Evolutionary conservation across 1,140 invertebrate species (phyloP).

Genomic region (Lucilia cuprina): DNA sequence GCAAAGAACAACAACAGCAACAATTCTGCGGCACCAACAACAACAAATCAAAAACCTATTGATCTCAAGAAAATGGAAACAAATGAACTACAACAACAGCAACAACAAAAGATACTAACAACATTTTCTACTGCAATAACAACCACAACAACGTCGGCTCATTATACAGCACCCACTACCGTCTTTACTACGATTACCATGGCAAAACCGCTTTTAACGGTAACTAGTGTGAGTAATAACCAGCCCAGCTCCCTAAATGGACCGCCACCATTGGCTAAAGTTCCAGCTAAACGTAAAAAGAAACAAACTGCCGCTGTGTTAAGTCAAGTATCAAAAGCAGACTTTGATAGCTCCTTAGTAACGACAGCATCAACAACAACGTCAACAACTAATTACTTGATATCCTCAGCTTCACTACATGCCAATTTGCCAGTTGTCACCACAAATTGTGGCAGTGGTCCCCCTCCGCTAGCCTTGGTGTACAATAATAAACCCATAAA

Average conservation of each 20-base stretch:
- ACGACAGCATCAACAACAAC: background rate
- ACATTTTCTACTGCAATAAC: background rate
- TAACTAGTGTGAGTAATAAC: slow-evolving; percentile 14
- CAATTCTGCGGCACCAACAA: background rate
- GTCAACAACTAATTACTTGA: background rate
- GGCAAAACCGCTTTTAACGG: background rate
- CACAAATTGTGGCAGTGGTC: background rate
- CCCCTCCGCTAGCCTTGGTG: background rate
- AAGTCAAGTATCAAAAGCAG: background rate
- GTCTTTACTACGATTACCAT: background rate
- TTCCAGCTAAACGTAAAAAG: slow-evolving; percentile 15
- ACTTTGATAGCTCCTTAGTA: background rate
- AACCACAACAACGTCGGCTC: background rate
- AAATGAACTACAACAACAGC: background rate
- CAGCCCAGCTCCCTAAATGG: background rate
- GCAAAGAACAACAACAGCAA: background rate
- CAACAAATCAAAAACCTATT: slow-evolving; percentile 40
- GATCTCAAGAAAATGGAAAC: slow-evolving; percentile 22
- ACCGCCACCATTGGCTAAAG: slow-evolving; percentile 34
- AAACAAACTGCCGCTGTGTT: background rate
- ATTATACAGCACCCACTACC: background rate
- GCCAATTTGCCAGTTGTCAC: background rate
- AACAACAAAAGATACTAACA: background rate
- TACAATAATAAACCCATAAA: background rate
- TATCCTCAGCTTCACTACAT: background rate